A percentile compares a stretch with the other conserved stretches of the same genome.
Evolutionary conservation across 2,888 invertebrate genomes (phyloP).

Genomic region (Tachina fera): DNA sequence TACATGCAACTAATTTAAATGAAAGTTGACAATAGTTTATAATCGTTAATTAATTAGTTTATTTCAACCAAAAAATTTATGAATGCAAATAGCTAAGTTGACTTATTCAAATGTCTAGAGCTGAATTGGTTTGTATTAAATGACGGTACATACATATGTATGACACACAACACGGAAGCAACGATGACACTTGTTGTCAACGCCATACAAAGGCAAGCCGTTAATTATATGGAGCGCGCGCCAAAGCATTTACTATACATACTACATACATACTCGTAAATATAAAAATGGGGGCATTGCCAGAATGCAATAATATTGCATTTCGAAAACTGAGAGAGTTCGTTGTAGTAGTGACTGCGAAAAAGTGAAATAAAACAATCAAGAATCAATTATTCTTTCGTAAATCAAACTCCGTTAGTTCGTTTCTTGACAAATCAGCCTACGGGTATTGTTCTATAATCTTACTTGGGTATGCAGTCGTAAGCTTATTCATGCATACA

Average conservation of each 20-base stretch:
- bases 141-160: constrained; percentile 58
- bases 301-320: constrained; percentile 43
- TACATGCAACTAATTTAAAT: constrained; percentile 56
- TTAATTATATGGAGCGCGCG: constrained; percentile 54
- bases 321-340: constrained; percentile 41
- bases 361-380: constrained; percentile 25
- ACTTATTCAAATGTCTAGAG: constrained; percentile 42
- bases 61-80: constrained; percentile 58
- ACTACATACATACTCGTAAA: too few species aligned
- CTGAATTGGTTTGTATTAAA: constrained; percentile 54
- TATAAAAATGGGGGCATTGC: constrained; percentile 54
- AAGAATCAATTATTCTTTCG: constrained; percentile 37
- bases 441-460: constrained; percentile 46
- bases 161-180: constrained; percentile 65
- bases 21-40: constrained; percentile 40
- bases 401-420: constrained; percentile 49
- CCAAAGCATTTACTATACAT: constrained; percentile 7
- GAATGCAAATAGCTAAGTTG: constrained; percentile 57
- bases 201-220: constrained; percentile 36
- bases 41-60: constrained; percentile 60
- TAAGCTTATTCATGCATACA: not conserved
- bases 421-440: constrained; percentile 35
- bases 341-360: constrained; percentile 21
- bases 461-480: not conserved
- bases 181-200: constrained; percentile 63